Percentiles rank a stretch among this genome's conserved stretches.
phyloP scores from a whole-genome alignment of 2,113 vertebrate species.

The Ovis canadensis region DNA sequence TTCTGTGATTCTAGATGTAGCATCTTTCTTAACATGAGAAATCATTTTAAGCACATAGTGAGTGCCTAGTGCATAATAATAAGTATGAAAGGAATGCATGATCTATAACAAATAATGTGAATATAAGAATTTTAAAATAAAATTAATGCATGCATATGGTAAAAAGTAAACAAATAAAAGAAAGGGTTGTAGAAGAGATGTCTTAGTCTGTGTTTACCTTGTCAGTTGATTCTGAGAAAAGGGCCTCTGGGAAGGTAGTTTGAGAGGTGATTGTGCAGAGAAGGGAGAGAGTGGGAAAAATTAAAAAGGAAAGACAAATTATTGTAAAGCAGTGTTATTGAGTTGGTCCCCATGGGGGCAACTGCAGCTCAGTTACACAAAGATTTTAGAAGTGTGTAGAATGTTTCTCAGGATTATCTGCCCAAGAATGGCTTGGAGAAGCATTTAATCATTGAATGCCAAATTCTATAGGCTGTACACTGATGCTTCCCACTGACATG shows the following conservation, averaged over 20 bases:
- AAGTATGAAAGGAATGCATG: not conserved
- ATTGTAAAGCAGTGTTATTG: not conserved
- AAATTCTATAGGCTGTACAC: not conserved
- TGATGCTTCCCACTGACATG: not conserved
- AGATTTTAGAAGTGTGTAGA: not conserved
- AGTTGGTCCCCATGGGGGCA: not conserved
- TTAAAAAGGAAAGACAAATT: not conserved
- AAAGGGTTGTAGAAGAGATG: not conserved
- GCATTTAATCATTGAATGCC: not conserved
- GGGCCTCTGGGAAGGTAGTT: not conserved
- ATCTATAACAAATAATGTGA: not conserved
- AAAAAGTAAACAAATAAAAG: not conserved
- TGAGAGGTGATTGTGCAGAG: not conserved
- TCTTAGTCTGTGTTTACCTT: not conserved
- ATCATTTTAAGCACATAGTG: not conserved
- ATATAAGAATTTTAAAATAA: conserved; percentile 16
- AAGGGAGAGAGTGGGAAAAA: not conserved
- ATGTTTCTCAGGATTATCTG: not conserved
- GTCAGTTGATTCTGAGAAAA: not conserved
- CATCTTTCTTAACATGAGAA: conserved; percentile 22
- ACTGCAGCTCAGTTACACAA: not conserved
- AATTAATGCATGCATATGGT: not conserved
- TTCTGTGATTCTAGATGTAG: conserved; percentile 14
- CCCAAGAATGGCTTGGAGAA: not conserved
- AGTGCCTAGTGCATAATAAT: not conserved